Conservation (phyloP, 2,113 vertebrate genomes). For the Tinamus guttatus region DNA sequence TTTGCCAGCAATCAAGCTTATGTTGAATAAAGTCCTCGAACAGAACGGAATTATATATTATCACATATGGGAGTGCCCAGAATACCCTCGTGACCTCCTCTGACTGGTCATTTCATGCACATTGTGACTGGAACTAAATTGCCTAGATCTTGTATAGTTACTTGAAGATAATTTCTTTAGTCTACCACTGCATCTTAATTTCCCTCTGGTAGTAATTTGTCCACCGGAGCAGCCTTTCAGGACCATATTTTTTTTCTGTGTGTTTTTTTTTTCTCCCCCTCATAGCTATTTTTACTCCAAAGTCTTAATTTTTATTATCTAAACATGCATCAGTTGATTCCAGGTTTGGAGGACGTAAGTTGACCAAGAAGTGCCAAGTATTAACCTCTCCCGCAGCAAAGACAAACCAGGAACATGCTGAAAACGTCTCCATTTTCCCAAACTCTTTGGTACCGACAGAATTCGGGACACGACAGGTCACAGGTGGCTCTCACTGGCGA, state of each 20-base stretch:
- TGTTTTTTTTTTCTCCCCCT: too few relatives aligned
- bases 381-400: background rate
- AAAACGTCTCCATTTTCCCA: background rate
- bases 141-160: background rate
- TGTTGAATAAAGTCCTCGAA: background rate
- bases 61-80: background rate
- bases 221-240: background rate
- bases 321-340: background rate
- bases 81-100: background rate
- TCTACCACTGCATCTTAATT: background rate
- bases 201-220: background rate
- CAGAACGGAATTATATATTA: background rate
- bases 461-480: background rate
- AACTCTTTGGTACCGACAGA: background rate
- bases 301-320: background rate
- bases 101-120: background rate
- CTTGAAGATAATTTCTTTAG: background rate
- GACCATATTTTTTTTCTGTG: rapidly evolving
- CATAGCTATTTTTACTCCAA: background rate
- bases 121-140: background rate
- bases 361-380: background rate
- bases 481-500: background rate
- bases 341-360: background rate
- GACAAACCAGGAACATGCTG: background rate
- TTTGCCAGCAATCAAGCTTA: background rate